Evolutionary conservation across 1,140 invertebrate species (phyloP).

Genomic region (Scaptomyza pallida): DNA sequence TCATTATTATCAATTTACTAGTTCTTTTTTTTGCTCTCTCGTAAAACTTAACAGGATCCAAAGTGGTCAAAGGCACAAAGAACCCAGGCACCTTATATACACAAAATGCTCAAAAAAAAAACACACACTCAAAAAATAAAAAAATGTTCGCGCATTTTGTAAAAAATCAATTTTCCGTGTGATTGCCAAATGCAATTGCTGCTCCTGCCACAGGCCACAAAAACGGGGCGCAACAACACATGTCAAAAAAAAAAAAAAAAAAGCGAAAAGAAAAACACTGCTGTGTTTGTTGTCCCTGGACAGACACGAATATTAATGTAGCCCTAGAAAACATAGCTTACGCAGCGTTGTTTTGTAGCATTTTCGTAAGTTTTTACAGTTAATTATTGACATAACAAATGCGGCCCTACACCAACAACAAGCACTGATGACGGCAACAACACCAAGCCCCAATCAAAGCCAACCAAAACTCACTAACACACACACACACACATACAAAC

Average conservation of each 20-base stretch:
- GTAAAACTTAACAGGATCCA: conserved; percentile 15
- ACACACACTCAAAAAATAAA: background rate
- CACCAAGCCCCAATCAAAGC: conserved; percentile 47
- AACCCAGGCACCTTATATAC: conserved; percentile 27
- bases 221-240: conserved; percentile 40
- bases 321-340: conserved; percentile 42
- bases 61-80: conserved; percentile 25
- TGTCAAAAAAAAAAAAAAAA: conserved; percentile 31
- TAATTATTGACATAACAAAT: conserved; percentile 82
- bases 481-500: conserved; percentile 7
- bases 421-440: conserved; percentile 58
- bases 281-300: conserved; percentile 31
- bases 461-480: conserved; percentile 3
- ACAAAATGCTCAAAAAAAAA: conserved; percentile 27
- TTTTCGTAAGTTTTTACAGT: conserved; percentile 55
- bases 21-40: no score
- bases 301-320: conserved; percentile 25
- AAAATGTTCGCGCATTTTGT: conserved; percentile 67
- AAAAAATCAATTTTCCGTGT: conserved; percentile 79
- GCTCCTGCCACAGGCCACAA: conserved; percentile 23
- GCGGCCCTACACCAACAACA: conserved; percentile 32
- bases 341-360: conserved; percentile 42
- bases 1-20: no score
- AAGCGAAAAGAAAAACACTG: conserved; percentile 25
- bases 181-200: conserved; percentile 71